Conservation (phyloP, 2,888 invertebrate species). For the Orthonychiurus folsomi region DNA sequence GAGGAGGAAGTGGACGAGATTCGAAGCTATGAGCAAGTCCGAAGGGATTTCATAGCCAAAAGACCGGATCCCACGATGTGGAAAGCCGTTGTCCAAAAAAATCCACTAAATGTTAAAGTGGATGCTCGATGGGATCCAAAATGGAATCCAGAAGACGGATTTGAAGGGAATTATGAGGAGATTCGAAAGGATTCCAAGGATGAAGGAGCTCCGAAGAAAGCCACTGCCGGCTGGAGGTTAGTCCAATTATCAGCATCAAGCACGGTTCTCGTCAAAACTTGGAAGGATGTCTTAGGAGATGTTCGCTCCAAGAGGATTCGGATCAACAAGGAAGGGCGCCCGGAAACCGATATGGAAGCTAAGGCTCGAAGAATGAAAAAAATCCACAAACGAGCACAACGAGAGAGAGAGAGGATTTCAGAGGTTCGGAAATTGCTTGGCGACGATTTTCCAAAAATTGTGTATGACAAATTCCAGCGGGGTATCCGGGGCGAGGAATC, state of each 20-base stretch:
- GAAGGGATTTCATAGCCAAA: neutral
- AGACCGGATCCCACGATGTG: neutral
- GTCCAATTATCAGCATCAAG: neutral
- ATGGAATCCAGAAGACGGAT: constrained; percentile 4
- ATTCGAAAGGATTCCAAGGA: neutral
- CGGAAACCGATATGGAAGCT: constrained; percentile 12
- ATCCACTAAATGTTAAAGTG: neutral
- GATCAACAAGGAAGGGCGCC: constrained; percentile 13
- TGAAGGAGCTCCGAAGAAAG: neutral
- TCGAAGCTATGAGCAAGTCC: neutral
- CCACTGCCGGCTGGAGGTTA: constrained; percentile 11
- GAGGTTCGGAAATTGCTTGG: constrained; percentile 13
- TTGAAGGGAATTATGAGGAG: neutral
- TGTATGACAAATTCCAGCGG: constrained; percentile 11
- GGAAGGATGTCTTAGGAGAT: constrained; percentile 3
- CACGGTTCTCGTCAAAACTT: constrained; percentile 12
- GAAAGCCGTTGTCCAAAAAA: neutral
- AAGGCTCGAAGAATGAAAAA: constrained; percentile 10
- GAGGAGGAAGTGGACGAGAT: neutral
- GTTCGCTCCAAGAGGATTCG: constrained; percentile 9
- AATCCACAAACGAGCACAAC: neutral
- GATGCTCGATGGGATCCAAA: neutral
- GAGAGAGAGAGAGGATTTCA: constrained; percentile 13
- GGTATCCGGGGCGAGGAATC: neutral
- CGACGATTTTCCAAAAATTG: constrained; percentile 11